These are phyloP conservation scores for Girardinichthys multiradiatus DNA, from an alignment of 2,113 vertebrate genomes.

Conservation along the genomic window DNA sequence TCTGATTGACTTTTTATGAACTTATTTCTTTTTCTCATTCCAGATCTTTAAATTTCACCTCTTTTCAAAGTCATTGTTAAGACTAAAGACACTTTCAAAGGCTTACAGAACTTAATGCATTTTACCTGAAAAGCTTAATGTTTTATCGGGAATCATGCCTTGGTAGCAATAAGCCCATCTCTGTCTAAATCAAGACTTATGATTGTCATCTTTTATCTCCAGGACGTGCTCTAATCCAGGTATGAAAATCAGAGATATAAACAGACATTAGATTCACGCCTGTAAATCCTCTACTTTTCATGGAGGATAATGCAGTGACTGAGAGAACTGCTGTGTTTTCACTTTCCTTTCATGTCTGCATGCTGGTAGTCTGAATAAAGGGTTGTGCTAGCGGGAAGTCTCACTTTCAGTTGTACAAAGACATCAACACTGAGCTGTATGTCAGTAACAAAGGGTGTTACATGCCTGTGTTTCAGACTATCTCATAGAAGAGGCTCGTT, in stretches of 20 bases:
- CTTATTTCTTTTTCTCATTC: neutral
- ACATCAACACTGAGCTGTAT: conserved; percentile 37
- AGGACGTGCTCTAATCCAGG: neutral
- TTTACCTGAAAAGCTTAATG: neutral
- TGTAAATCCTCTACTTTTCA: neutral
- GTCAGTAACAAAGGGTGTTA: neutral
- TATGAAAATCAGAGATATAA: neutral
- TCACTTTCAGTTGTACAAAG: conserved; percentile 44
- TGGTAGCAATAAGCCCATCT: conserved; percentile 3
- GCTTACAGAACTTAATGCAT: neutral
- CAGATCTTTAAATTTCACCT: too few species aligned
- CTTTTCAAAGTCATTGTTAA: neutral
- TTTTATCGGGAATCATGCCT: neutral
- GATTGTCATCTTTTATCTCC: conserved; percentile 1
- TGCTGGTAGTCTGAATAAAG: conserved; percentile 6
- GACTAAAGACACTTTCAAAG: neutral
- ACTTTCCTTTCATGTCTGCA: conserved; percentile 14
- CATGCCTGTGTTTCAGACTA: neutral
- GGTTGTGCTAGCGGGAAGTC: conserved; percentile 36
- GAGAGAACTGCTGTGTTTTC: neutral
- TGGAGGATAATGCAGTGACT: neutral
- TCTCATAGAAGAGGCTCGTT: neutral
- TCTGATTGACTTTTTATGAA: neutral
- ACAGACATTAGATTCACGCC: neutral
- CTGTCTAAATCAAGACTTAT: neutral